These are phyloP conservation scores for Bombus consobrinus DNA, from an alignment of 1,140 invertebrate species.

Conservation along the genomic window DNA sequence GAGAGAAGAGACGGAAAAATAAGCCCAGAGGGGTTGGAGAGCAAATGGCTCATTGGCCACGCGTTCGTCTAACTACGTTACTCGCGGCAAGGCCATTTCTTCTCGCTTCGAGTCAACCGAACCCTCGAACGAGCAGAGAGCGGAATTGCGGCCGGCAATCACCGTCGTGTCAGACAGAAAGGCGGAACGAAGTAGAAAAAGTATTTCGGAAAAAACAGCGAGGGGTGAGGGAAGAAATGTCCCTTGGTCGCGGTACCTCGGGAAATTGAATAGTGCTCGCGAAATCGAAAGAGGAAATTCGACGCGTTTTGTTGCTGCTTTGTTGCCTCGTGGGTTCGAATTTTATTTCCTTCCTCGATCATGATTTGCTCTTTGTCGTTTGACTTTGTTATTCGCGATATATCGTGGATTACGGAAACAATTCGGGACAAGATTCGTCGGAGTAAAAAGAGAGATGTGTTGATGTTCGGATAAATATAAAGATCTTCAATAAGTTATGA, in stretches of 20 bases:
- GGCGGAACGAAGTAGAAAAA: slow-evolving; percentile 47
- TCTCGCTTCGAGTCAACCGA: slow-evolving; percentile 56
- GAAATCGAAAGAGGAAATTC: slow-evolving; percentile 76
- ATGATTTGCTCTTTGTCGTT: neutral
- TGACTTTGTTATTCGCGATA: neutral
- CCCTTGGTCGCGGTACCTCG: slow-evolving; percentile 56
- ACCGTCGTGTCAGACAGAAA: slow-evolving; percentile 43
- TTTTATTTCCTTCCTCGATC: slow-evolving; percentile 33
- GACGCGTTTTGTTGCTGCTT: slow-evolving; percentile 67
- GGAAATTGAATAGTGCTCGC: slow-evolving; percentile 76
- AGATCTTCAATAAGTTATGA: neutral
- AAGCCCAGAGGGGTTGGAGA: slow-evolving; percentile 57
- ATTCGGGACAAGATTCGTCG: slow-evolving; percentile 21
- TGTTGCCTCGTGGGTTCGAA: slow-evolving; percentile 48
- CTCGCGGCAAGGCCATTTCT: slow-evolving; percentile 67
- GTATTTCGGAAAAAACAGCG: slow-evolving; percentile 9
- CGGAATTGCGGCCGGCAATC: slow-evolving; percentile 70
- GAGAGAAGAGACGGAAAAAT: slow-evolving; percentile 58
- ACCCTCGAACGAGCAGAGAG: slow-evolving; percentile 40
- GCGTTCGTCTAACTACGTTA: slow-evolving; percentile 74
- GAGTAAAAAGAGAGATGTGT: no score
- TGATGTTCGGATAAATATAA: neutral
- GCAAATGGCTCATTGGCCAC: slow-evolving; percentile 75
- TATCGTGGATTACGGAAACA: neutral
- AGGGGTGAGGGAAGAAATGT: slow-evolving; percentile 46